Evolutionary conservation across 1,140 invertebrate genomes (phyloP).

Genomic region (Phortica variegata): DNA sequence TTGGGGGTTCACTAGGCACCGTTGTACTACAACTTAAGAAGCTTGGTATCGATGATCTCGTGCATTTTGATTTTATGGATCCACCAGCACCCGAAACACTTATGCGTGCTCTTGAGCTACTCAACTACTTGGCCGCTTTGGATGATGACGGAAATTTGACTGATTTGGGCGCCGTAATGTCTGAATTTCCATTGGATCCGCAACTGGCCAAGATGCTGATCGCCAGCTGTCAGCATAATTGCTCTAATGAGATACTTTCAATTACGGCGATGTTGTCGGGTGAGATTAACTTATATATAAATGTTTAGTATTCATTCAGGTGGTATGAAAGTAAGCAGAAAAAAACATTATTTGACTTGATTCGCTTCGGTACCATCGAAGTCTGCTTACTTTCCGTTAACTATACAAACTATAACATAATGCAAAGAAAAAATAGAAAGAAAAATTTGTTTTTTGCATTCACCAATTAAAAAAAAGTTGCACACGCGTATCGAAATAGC

Average conservation of each 20-base stretch:
- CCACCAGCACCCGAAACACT: slow-evolving; percentile 99
- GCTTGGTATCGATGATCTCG: slow-evolving; percentile 97
- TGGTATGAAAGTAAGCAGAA: too few relatives aligned
- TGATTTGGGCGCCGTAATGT: slow-evolving; percentile 97
- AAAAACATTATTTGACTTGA: too few relatives aligned
- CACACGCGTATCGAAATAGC: slow-evolving; percentile 29
- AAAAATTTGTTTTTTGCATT: slow-evolving; percentile 55
- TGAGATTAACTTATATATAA: slow-evolving; percentile 59
- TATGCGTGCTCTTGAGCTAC: slow-evolving; percentile 96
- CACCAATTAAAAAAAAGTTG: slow-evolving; percentile 46
- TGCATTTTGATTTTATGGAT: slow-evolving; percentile 99
- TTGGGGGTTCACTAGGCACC: slow-evolving; percentile 64
- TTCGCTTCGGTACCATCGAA: too few relatives aligned
- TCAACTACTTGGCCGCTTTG: slow-evolving; percentile 87
- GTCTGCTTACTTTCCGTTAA: too few relatives aligned
- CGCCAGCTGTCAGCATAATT: slow-evolving; percentile 94
- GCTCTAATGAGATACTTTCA: slow-evolving; percentile 98
- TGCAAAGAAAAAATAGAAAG: slow-evolving; percentile 45
- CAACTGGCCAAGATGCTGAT: slow-evolving; percentile 99
- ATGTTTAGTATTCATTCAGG: too few relatives aligned
- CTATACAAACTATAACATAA: too few relatives aligned
- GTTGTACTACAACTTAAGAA: slow-evolving; percentile 99
- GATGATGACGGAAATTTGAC: slow-evolving; percentile 97
- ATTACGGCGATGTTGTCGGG: slow-evolving; percentile 99
- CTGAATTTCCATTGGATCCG: slow-evolving; percentile 98